A percentile compares a stretch with the other conserved stretches of the same genome.
Conservation (phyloP, 2,888 invertebrate genomes). For the Drosophila conformis region DNA sequence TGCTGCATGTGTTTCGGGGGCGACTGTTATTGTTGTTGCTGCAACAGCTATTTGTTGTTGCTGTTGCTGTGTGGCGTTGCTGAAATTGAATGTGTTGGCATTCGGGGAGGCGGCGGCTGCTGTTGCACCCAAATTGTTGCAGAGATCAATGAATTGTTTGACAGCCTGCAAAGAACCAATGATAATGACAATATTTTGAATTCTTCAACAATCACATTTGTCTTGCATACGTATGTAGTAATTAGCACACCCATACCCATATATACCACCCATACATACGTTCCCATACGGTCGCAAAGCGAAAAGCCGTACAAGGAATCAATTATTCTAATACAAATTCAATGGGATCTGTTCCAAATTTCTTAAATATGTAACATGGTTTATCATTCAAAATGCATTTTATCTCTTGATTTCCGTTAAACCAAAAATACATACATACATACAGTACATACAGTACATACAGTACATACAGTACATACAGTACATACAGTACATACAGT, state of each 20-base stretch:
- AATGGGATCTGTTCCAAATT: too few relatives aligned
- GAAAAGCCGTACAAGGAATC: too few relatives aligned
- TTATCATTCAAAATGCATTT: too few relatives aligned
- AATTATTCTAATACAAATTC: too few relatives aligned
- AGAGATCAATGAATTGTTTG: conserved; percentile 85
- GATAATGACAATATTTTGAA: neutral
- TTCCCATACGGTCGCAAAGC: too few relatives aligned
- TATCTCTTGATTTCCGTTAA: too few relatives aligned
- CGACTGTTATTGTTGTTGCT: conserved; percentile 14
- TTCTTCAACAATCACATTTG: neutral
- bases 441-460: too few relatives aligned
- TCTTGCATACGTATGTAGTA: neutral
- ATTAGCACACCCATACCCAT: neutral
- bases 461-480: too few relatives aligned
- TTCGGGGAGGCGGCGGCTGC: conserved; percentile 48
- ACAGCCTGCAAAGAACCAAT: conserved; percentile 81
- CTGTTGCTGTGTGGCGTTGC: conserved; percentile 10
- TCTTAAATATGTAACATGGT: too few relatives aligned
- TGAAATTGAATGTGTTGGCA: conserved; percentile 54
- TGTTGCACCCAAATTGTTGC: conserved; percentile 82
- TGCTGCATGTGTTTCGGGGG: conserved; percentile 23
- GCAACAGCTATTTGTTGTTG: conserved; percentile 8
- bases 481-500: too few relatives aligned
- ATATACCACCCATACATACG: too few relatives aligned
- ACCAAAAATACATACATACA: too few relatives aligned